A percentile compares a stretch with the other conserved stretches of the same genome.
These are phyloP conservation scores for Danaus melanippus DNA, from an alignment of 1,140 invertebrate species.

Conservation along the genomic window DNA sequence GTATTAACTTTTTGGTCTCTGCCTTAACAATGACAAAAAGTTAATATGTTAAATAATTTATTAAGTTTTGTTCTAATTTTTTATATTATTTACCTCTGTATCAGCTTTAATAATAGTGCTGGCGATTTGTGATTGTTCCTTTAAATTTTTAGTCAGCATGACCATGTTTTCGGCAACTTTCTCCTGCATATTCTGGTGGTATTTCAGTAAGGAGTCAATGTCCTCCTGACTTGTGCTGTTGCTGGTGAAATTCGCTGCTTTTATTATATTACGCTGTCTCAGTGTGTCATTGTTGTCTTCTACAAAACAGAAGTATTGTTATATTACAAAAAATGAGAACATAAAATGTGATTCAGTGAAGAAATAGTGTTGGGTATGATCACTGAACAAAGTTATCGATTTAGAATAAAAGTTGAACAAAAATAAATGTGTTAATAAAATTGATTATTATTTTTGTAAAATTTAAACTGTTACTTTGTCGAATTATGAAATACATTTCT, in stretches of 20 bases:
- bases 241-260: constrained; percentile 60
- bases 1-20: too few relatives aligned
- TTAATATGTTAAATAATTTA: too few relatives aligned
- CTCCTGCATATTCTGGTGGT: constrained; percentile 90
- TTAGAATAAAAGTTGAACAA: too few relatives aligned
- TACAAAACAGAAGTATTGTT: constrained; percentile 23
- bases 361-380: constrained; percentile 5
- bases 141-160: constrained; percentile 86
- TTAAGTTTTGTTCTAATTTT: background rate
- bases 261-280: constrained; percentile 64
- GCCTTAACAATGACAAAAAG: too few relatives aligned
- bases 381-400: too few relatives aligned
- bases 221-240: constrained; percentile 74
- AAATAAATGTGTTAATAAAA: too few relatives aligned
- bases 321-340: constrained; percentile 2
- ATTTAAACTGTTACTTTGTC: too few relatives aligned
- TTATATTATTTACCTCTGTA: constrained; percentile 76
- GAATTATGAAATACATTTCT: too few relatives aligned
- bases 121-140: constrained; percentile 89
- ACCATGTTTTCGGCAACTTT: constrained; percentile 95
- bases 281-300: constrained; percentile 59
- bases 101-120: constrained; percentile 90
- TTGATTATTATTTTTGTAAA: too few relatives aligned
- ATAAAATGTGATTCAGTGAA: background rate
- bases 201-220: constrained; percentile 85